Conservation (phyloP, 37 sponge, comb jelly and placozoan genomes). For the Spongia lamella region DNA sequence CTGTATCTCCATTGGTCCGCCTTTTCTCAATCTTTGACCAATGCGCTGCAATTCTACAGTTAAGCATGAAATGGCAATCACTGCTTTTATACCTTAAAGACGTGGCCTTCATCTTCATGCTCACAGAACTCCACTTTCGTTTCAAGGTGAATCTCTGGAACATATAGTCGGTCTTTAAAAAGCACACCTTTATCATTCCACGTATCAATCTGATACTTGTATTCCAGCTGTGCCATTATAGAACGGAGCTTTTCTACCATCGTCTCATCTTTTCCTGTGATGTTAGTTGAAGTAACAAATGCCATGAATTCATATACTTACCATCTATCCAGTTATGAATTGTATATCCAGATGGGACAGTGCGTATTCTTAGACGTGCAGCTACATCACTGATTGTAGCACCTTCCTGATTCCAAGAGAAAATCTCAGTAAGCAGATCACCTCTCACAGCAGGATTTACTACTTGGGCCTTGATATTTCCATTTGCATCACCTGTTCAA, state of each 20-base stretch:
- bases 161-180: slow-evolving; percentile 12
- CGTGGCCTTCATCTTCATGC: slow-evolving; percentile 19
- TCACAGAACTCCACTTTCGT: slow-evolving; percentile 14
- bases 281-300: too few relatives aligned
- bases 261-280: slow-evolving; percentile 6
- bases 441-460: not conserved
- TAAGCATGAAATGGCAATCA: too few relatives aligned
- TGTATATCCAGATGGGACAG: slow-evolving; percentile 13
- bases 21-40: not conserved
- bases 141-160: slow-evolving; percentile 25
- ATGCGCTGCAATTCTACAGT: not conserved
- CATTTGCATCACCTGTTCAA: slow-evolving; percentile 6
- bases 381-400: not conserved
- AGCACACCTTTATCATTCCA: slow-evolving; percentile 24
- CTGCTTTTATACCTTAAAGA: slow-evolving; percentile 20
- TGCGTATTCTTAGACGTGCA: not conserved
- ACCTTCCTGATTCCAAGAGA: not conserved
- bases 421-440: slow-evolving; percentile 4
- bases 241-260: slow-evolving; percentile 12
- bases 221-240: slow-evolving; percentile 21
- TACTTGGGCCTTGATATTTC: not conserved
- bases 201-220: slow-evolving; percentile 3
- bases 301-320: not conserved
- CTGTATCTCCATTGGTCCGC: not conserved
- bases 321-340: not conserved